Evolutionary conservation across 2,888 invertebrate genomes (phyloP), one percentile per base, ranked within the genome.

Genomic region (Xestoiulus laeticollis): DNA sequence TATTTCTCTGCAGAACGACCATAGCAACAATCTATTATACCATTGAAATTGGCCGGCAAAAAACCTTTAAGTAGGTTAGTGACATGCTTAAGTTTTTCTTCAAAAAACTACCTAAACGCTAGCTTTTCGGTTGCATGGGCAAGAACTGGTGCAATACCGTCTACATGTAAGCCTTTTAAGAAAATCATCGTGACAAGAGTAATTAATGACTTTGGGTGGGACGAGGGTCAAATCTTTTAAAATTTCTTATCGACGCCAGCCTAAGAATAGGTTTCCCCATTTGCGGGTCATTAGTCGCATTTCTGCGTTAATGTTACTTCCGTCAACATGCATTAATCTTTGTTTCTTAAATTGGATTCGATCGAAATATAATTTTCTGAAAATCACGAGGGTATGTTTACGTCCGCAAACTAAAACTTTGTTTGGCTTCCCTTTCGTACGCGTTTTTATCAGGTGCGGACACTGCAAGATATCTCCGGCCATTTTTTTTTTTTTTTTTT

Each of bases 281-380:
- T 12, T 78, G 78, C 78, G 78, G 78, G 78, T 78, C 78, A 30
- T 78, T 78, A 78, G 78, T 78, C 78, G 78, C 78, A 78, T 78
- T n/a, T 78, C 26, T 26, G 30, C 12, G 26, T 78, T 26, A 78
- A 30, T 78, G 3, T 30, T 78, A 78, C 78, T 78, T 78, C 78
- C 78, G 78, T 78, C 78, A 78, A 78, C 78, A 78, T 14, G 14
- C 14, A 8, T 38, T 38, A 38, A 30, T 8, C 38, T 38, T 0
- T n/a, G 68, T 1, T 59, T 5, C 26, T 68, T 22, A 48, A 22
- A 12, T 16, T 78, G 30, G 22, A 30, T 59, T n/a, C n/a, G 8
- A n/a, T 6, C 14, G 59, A 59, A 38, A 68, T 78, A 30, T 78
- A 5, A 38, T 38, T 22, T 30, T 14, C 3, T 30, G 26, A 22